A percentile compares a stretch with the other conserved stretches of the same genome.
Conservation (phyloP, 2,888 invertebrate genomes). For the Noctua pronuba region DNA sequence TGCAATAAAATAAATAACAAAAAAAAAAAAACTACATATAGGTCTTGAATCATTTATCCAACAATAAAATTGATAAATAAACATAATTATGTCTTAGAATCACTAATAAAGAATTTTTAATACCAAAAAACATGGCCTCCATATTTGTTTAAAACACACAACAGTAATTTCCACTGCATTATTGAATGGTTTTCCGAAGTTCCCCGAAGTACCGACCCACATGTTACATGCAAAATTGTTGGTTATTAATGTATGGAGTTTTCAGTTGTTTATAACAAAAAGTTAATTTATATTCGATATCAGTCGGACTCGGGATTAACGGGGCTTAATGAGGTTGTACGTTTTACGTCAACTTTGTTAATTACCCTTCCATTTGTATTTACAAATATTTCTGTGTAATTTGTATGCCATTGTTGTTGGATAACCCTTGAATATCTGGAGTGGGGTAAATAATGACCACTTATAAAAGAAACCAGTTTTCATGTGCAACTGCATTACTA, state of each 20-base stretch:
- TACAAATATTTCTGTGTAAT: constrained; percentile 10
- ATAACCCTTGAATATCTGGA: not conserved
- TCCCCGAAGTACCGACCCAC: constrained; percentile 3
- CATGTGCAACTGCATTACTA: not conserved
- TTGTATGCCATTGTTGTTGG: not conserved
- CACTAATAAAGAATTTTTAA: not conserved
- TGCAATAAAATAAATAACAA: too few species aligned
- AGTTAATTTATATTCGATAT: constrained; percentile 48
- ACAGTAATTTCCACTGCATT: constrained; percentile 19
- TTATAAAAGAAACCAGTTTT: not conserved
- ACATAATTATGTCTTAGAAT: not conserved
- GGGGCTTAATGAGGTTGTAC: constrained; percentile 23
- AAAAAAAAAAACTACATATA: too few species aligned
- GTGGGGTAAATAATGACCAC: not conserved
- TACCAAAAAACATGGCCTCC: not conserved
- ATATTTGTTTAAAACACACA: not conserved
- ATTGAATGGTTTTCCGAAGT: constrained; percentile 24
- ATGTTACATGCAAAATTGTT: constrained; percentile 44
- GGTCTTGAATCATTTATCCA: too few species aligned
- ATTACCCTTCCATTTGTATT: constrained; percentile 20
- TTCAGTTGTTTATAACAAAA: constrained; percentile 45
- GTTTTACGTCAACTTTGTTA: constrained; percentile 26
- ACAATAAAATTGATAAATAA: too few species aligned
- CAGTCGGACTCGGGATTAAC: constrained; percentile 36
- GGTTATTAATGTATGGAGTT: constrained; percentile 49